These are phyloP conservation scores for Corapipo altera DNA, from an alignment of 2,113 vertebrate species.

Conservation along the genomic window DNA sequence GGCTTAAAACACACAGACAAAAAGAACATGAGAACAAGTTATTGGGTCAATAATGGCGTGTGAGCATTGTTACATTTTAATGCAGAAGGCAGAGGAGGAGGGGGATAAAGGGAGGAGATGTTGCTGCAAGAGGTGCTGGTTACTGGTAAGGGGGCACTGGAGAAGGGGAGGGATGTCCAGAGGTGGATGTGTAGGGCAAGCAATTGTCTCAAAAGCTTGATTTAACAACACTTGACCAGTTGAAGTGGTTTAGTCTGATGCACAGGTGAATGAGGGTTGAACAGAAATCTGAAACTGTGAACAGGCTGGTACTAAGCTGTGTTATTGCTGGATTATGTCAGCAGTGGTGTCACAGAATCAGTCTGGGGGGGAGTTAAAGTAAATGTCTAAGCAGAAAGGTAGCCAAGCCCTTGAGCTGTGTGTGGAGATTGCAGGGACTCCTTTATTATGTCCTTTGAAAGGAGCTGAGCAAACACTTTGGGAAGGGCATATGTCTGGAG, in stretches of 20 bases:
- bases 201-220: neutral
- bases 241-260: neutral
- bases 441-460: neutral
- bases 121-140: fast-evolving
- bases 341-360: neutral
- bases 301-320: neutral
- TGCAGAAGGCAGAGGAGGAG: neutral
- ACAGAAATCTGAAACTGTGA: neutral
- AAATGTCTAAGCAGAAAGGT: neutral
- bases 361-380: neutral
- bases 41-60: neutral
- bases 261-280: fast-evolving
- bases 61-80: neutral
- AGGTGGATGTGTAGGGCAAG: neutral
- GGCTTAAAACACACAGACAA: neutral
- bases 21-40: neutral
- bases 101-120: neutral
- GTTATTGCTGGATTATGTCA: fast-evolving
- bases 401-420: neutral
- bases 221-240: neutral
- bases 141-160: neutral
- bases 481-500: neutral
- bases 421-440: neutral
- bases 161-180: neutral
- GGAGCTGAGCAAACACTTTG: constrained; percentile 5